These are phyloP conservation scores for Anoncus sp. DNA, from an alignment of 2,888 invertebrate species.

Conservation along the genomic window DNA sequence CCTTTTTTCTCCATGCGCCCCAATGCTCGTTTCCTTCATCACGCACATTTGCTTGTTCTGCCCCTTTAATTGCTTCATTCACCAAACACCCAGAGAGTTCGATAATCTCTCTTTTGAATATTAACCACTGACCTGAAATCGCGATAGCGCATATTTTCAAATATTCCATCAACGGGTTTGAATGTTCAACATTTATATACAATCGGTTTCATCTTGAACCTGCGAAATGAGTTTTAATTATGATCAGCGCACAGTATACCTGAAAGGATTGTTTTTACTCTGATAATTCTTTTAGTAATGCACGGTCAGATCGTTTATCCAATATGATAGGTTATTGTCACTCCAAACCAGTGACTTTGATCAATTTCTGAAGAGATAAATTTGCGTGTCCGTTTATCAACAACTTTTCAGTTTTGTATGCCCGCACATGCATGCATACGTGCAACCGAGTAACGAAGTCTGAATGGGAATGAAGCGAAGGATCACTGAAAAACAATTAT, in stretches of 20 bases:
- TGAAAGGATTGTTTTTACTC: neutral
- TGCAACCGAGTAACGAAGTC: slow-evolving; percentile 60
- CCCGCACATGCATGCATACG: neutral
- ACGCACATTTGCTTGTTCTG: neutral
- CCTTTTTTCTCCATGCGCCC: slow-evolving; percentile 9
- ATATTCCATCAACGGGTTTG: too few species aligned
- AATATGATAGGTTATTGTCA: neutral
- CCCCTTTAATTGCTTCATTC: neutral
- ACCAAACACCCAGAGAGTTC: neutral
- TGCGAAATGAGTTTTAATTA: slow-evolving; percentile 6
- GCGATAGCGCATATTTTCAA: too few species aligned
- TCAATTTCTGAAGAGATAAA: neutral
- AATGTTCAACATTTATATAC: too few species aligned
- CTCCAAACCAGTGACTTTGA: neutral
- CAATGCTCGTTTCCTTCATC: slow-evolving; percentile 4
- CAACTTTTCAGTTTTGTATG: slow-evolving; percentile 15
- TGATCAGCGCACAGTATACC: neutral
- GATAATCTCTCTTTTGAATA: neutral
- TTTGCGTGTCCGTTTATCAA: slow-evolving; percentile 12
- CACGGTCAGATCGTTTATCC: neutral
- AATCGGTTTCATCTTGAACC: too few species aligned
- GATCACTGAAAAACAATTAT: slow-evolving; percentile 31
- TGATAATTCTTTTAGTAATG: neutral
- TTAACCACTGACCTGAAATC: neutral
- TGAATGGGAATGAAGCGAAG: slow-evolving; percentile 34